Conservation (phyloP, 2,113 vertebrate genomes). For the Sorex araneus region DNA sequence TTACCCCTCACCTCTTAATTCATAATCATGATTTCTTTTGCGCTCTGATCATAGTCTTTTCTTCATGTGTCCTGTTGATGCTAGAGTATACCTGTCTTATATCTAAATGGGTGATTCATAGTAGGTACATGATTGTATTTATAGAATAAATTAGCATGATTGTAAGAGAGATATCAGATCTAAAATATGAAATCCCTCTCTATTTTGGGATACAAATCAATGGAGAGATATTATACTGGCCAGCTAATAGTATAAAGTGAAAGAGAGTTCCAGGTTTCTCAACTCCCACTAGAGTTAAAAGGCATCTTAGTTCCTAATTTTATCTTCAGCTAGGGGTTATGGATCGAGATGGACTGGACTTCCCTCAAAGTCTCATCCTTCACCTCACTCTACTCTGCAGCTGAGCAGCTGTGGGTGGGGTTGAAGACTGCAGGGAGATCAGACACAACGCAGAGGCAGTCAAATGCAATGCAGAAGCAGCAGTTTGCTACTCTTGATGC, state of each 20-base stretch:
- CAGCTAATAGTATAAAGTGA: slow-evolving; percentile 15
- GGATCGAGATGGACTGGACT: slow-evolving; percentile 71
- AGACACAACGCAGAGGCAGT: slow-evolving; percentile 68
- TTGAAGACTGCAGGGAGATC: slow-evolving; percentile 43
- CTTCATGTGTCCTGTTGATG: not conserved
- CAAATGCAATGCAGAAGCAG: no score
- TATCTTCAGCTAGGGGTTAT: slow-evolving; percentile 60
- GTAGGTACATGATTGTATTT: slow-evolving; percentile 9
- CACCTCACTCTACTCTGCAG: slow-evolving; percentile 78
- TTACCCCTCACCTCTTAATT: not conserved
- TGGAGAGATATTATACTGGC: slow-evolving; percentile 4
- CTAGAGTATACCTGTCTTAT: not conserved
- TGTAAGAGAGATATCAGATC: not conserved
- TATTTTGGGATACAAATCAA: not conserved
- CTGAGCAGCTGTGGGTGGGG: slow-evolving; percentile 73
- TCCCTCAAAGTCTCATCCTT: slow-evolving; percentile 64
- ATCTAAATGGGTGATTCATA: not conserved
- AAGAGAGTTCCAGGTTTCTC: slow-evolving; percentile 56
- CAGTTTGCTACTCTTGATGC: no score
- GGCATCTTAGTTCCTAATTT: slow-evolving; percentile 63
- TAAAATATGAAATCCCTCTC: not conserved
- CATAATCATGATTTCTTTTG: not conserved
- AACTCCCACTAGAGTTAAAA: slow-evolving; percentile 69
- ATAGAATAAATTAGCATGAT: slow-evolving; percentile 9
- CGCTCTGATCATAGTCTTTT: not conserved